phyloP scores from a whole-genome alignment of 2,113 vertebrate species.

The Hypomesus transpacificus region DNA sequence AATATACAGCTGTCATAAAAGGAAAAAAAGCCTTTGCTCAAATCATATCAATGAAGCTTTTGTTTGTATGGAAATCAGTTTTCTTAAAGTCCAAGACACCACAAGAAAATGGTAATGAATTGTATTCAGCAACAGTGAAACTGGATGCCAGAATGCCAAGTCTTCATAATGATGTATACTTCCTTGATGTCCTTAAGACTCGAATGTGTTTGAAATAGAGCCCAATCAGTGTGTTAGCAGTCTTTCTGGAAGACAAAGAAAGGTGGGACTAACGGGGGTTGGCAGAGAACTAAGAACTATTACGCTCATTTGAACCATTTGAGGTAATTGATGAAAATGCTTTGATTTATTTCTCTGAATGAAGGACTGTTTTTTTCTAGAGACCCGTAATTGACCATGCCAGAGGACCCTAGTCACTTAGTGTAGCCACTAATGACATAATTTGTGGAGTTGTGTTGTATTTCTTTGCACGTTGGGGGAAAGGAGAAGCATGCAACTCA shows the following conservation, averaged over 20 bases:
- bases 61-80: background rate
- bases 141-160: background rate
- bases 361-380: constrained; percentile 20
- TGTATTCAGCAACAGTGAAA: background rate
- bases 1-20: background rate
- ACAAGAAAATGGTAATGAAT: background rate
- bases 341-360: constrained; percentile 46
- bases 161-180: background rate
- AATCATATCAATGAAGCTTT: background rate
- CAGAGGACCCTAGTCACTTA: constrained; percentile 33
- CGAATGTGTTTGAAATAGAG: constrained; percentile 7
- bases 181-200: constrained; percentile 4
- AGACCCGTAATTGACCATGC: constrained; percentile 25
- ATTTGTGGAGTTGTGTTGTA: constrained; percentile 47
- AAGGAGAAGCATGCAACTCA: constrained; percentile 41
- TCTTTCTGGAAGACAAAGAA: constrained; percentile 3
- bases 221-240: constrained; percentile 7
- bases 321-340: constrained; percentile 9
- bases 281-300: background rate
- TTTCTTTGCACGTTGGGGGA: constrained; percentile 36
- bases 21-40: too few species aligned
- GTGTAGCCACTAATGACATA: constrained; percentile 44
- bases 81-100: background rate
- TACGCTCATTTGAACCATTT: constrained; percentile 8
- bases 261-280: constrained; percentile 5